Conservation (phyloP, 37 sponge, comb jelly and placozoan genomes). For the Chondrilla cf. caribensis region DNA sequence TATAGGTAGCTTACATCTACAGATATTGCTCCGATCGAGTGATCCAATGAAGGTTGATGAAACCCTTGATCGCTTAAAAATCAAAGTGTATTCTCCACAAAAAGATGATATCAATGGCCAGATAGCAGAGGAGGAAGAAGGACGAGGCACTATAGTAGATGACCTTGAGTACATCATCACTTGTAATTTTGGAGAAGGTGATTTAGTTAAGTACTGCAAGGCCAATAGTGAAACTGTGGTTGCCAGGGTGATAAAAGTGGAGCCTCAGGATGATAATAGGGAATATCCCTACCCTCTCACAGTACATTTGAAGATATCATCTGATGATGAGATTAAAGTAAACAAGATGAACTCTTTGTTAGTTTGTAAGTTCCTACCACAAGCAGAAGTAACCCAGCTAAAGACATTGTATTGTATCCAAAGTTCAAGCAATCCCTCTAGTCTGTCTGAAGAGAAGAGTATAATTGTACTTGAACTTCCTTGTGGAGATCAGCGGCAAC, state of each 20-base stretch:
- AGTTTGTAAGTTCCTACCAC: neutral
- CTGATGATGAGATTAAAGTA: neutral
- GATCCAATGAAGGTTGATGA: neutral
- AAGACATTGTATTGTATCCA: neutral
- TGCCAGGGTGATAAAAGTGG: neutral
- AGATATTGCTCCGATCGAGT: neutral
- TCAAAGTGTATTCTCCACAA: neutral
- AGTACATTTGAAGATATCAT: neutral
- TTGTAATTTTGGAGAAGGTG: slow-evolving; percentile 3
- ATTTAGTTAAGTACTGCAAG: neutral
- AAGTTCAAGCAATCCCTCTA: neutral
- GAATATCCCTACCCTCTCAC: neutral
- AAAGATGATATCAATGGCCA: neutral
- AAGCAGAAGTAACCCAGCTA: neutral
- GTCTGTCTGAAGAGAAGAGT: neutral
- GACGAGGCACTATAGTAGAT: neutral
- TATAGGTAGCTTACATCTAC: neutral
- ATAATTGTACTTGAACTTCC: neutral
- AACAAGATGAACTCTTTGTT: neutral
- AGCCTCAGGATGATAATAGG: neutral
- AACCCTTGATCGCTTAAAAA: neutral
- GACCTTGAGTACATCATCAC: neutral
- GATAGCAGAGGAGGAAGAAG: neutral
- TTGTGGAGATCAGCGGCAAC: neutral
- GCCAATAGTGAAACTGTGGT: neutral